Percentiles rank a stretch among this genome's conserved stretches.
Evolutionary conservation across 2,888 invertebrate genomes (phyloP).

Genomic region (Trissoscelio sp.): DNA sequence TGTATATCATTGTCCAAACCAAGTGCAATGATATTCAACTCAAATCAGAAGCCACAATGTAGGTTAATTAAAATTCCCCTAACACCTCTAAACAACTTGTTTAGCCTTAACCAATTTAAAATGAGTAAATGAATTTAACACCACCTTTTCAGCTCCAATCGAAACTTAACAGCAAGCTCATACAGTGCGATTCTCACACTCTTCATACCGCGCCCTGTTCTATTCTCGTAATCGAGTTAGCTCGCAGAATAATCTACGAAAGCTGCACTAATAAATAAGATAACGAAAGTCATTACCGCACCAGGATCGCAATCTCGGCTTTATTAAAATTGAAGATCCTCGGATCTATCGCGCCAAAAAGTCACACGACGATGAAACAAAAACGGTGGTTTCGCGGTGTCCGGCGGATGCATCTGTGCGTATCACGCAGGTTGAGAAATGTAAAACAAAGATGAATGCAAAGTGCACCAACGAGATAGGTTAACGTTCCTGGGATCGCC

Average conservation of each 20-base stretch:
- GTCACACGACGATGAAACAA: too few species aligned
- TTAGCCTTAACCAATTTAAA: not conserved
- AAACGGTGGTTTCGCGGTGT: too few species aligned
- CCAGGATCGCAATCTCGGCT: not conserved
- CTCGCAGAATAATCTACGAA: not conserved
- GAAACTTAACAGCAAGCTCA: not conserved
- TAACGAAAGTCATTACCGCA: constrained; percentile 6
- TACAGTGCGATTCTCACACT: constrained; percentile 1
- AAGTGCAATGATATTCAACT: constrained; percentile 5
- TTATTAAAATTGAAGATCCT: constrained; percentile 24
- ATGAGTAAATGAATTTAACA: not conserved
- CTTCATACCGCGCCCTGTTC: not conserved
- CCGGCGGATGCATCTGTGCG: constrained; percentile 29
- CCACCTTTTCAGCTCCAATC: constrained; percentile 1
- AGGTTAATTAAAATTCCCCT: constrained; percentile 15
- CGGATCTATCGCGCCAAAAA: too few species aligned
- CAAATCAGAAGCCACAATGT: not conserved
- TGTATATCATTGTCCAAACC: not conserved
- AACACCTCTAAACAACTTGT: not conserved
- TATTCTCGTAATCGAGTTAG: not conserved
- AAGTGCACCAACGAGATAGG: constrained; percentile 50
- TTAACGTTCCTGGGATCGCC: constrained; percentile 35
- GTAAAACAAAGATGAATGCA: constrained; percentile 55
- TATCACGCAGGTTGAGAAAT: constrained; percentile 28
- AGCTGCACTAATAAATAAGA: constrained; percentile 7